Evolutionary conservation across 2,888 invertebrate genomes (phyloP).

Genomic region (Tuberolachnus salignus): DNA sequence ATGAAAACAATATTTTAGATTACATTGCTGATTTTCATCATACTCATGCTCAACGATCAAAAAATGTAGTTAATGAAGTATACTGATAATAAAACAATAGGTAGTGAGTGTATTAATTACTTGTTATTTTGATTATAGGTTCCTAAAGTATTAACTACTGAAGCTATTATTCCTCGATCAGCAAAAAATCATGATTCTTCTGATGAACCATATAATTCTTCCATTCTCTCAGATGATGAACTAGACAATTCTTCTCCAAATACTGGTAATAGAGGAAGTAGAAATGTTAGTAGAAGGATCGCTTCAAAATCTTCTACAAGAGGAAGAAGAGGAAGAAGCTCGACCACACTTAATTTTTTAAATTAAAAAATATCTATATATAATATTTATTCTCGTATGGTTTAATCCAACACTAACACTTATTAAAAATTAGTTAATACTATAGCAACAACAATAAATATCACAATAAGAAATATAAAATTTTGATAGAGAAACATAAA

Average conservation of each 20-base stretch:
- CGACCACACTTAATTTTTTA: conserved; percentile 39
- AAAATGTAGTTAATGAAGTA: conserved; percentile 64
- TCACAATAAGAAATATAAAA: too few relatives aligned
- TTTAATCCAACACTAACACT: too few relatives aligned
- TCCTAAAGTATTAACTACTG: background rate
- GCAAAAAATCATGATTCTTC: conserved; percentile 4
- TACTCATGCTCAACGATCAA: conserved; percentile 61
- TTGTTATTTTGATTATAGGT: conserved; percentile 22
- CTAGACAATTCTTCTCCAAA: background rate
- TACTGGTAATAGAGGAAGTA: conserved; percentile 12
- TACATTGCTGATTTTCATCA: conserved; percentile 65
- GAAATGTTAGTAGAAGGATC: conserved; percentile 50
- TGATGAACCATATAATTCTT: conserved; percentile 11
- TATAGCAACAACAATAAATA: too few relatives aligned
- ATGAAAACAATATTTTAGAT: conserved; percentile 65
- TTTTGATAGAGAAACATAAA: too few relatives aligned
- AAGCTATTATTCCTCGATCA: background rate
- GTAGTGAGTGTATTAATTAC: background rate
- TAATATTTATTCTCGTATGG: too few relatives aligned
- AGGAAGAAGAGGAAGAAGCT: conserved; percentile 32
- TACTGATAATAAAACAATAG: background rate
- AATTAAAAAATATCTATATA: too few relatives aligned
- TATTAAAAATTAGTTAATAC: too few relatives aligned
- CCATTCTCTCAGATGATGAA: conserved; percentile 14
- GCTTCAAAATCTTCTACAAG: conserved; percentile 6